Evolutionary conservation across 1,140 invertebrate species (phyloP), one percentile per base, ranked within the genome.

Genomic region (Chironomus striatipennis): DNA sequence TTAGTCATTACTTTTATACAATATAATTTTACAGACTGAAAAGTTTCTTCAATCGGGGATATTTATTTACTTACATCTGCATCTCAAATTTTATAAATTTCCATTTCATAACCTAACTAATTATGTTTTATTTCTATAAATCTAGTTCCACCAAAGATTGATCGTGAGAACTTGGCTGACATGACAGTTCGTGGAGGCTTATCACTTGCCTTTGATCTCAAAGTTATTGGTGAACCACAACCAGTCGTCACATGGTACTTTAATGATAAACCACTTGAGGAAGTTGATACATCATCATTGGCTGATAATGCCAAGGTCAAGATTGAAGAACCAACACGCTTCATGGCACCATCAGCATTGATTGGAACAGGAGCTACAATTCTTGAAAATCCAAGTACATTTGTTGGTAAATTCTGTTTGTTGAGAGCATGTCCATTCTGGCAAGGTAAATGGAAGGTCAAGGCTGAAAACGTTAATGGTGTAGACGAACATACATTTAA

Each of bases 221-320:
- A 98, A 80, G 92, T 97, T 74, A 94, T 92, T 79, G 97, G 96
- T 81, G 95, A 97, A 86, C 97, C 97, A 47, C 92, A 96, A 81
- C 97, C 97, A 85, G 92, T 88, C 47, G 90, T 94, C 75, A 93
- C 89, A 15, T 99, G 97, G 97, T 89, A 87, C 43, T 90, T 96
- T 77, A 90, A 88, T 67, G 79, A 80, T 18, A 79, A 76, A 20
- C 77, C 81, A 43, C 10, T 82, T 0, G 75, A 76, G 0, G 73
- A 76, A 18, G 10, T 70, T 20, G 65, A 70, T 70, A 17, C 18
- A 4, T 18, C 17, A 70, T 0, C 7, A 10, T 70, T 70, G 18
- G 8, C n/a, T 18, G 65, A 70, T 5, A 70, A 70, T 70, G n/a
- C 65, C 9, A 6, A 17, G 9, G 18, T 70, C 20, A 20, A 21